phyloP scores from a whole-genome alignment of 1,140 invertebrate species.

The Brachystomella parvula region DNA sequence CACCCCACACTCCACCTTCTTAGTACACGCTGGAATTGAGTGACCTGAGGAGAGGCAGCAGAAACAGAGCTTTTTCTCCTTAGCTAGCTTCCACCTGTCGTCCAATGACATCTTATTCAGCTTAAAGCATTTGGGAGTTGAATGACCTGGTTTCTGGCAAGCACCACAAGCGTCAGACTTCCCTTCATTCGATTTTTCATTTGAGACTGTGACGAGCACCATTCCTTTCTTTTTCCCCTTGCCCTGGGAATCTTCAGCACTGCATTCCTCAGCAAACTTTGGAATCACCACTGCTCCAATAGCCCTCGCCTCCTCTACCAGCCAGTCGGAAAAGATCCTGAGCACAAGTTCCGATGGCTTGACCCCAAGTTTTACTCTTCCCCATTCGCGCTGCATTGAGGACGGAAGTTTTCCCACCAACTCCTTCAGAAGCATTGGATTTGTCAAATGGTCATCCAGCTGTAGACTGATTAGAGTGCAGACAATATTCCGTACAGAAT shows the following conservation, averaged over 20 bases:
- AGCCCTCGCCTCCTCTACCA: neutral
- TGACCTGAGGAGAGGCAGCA: neutral
- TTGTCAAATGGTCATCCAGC: neutral
- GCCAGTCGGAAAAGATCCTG: neutral
- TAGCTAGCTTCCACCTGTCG: neutral
- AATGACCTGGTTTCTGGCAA: neutral
- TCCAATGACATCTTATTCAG: neutral
- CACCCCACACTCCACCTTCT: neutral
- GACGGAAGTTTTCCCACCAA: neutral
- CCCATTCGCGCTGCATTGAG: neutral
- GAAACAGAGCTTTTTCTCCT: neutral
- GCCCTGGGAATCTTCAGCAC: neutral
- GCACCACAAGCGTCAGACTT: neutral
- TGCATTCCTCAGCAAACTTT: neutral
- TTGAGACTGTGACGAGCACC: neutral
- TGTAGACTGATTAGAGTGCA: neutral
- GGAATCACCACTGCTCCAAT: neutral
- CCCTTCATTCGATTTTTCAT: neutral
- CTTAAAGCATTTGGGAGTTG: neutral
- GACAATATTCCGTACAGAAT: neutral
- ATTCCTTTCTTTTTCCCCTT: neutral
- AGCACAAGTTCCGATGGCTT: neutral
- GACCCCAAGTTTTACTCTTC: neutral
- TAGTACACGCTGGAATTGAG: neutral
- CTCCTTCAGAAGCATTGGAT: slow-evolving; percentile 1